Percentiles rank a stretch among this genome's conserved stretches.
Evolutionary conservation across 2,888 invertebrate genomes (phyloP).

Genomic region (Ectemnius lituratus): DNA sequence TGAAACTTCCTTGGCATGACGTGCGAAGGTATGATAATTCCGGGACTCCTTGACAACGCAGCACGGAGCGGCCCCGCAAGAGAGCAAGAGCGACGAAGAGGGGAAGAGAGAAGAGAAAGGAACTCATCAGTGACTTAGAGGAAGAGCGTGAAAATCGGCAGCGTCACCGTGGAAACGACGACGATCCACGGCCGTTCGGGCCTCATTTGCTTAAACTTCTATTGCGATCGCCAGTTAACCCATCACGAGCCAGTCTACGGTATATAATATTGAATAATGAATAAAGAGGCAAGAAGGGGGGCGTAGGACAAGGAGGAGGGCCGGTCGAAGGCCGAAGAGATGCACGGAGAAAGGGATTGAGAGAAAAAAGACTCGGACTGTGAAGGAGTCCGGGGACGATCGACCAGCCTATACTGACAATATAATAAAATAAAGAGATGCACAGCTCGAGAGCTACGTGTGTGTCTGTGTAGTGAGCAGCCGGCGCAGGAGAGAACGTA

Average conservation of each 20-base stretch:
- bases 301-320: constrained; percentile 29
- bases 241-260: constrained; percentile 54
- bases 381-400: constrained; percentile 17
- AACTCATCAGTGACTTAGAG: not conserved
- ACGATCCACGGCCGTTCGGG: constrained; percentile 52
- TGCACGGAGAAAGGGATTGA: constrained; percentile 35
- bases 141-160: constrained; percentile 40
- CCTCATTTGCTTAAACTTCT: constrained; percentile 64
- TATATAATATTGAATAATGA: constrained; percentile 62
- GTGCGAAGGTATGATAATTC: too few relatives aligned
- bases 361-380: constrained; percentile 16
- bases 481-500: constrained; percentile 1
- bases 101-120: too few relatives aligned
- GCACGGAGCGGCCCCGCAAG: too few relatives aligned
- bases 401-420: constrained; percentile 15
- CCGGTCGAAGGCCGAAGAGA: constrained; percentile 9
- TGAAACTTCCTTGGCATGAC: too few relatives aligned
- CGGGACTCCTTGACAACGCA: too few relatives aligned
- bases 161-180: constrained; percentile 58
- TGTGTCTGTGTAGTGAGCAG: constrained; percentile 15
- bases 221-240: constrained; percentile 52
- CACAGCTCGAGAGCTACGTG: constrained; percentile 15
- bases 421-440: constrained; percentile 34
- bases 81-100: too few relatives aligned
- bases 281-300: constrained; percentile 51